Evolutionary conservation across 2,797 vertebrate genomes (phyloP).

Genomic region (Anas acuta): DNA sequence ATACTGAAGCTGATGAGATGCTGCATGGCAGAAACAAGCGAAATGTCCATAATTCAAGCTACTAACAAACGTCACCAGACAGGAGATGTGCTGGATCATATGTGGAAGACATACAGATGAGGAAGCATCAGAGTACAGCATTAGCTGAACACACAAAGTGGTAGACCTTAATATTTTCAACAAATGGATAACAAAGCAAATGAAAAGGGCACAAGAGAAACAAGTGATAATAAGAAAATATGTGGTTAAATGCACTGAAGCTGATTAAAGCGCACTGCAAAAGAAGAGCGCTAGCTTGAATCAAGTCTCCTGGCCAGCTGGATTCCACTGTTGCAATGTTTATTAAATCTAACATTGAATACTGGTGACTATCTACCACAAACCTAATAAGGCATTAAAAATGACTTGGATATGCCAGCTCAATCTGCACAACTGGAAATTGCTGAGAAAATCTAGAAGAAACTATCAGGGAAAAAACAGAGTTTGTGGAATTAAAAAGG

Average conservation of each 20-base stretch:
- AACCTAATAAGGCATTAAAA: background rate
- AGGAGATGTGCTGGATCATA: background rate
- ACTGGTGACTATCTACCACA: background rate
- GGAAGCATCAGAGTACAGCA: background rate
- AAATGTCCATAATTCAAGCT: background rate
- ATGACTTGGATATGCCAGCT: background rate
- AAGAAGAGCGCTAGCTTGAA: background rate
- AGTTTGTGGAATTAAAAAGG: background rate
- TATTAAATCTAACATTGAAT: background rate
- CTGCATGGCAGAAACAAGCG: background rate
- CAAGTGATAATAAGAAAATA: background rate
- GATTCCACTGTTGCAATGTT: background rate
- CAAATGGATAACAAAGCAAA: background rate
- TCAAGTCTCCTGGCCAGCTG: background rate
- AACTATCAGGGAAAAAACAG: background rate
- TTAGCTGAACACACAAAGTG: background rate
- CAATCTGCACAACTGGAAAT: background rate
- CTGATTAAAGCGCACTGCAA: background rate
- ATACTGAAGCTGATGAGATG: background rate
- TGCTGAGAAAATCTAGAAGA: background rate
- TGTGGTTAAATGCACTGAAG: background rate
- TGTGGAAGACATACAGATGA: background rate
- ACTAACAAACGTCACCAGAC: background rate
- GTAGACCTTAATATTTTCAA: background rate
- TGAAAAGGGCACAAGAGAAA: background rate